phyloP scores from a whole-genome alignment of 2,797 vertebrate genomes.

The Peromyscus aztecus region DNA sequence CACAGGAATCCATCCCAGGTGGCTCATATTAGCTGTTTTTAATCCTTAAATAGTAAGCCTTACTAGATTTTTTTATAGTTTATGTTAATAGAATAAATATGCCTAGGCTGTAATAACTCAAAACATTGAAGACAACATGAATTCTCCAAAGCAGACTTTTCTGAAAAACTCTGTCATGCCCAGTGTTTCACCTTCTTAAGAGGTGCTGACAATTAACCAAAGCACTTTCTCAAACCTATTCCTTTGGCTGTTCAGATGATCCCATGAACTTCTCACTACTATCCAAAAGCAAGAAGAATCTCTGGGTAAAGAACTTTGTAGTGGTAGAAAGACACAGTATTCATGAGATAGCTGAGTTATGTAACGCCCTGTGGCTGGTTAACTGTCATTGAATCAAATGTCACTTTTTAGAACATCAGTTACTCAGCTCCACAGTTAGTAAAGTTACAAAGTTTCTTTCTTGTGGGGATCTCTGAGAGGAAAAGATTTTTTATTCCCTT shows the following conservation, averaged over 20 bases:
- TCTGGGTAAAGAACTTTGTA: slow-evolving; percentile 4
- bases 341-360: not conserved
- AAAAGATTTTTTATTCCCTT: not conserved
- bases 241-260: not conserved
- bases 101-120: not conserved
- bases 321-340: not conserved
- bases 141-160: slow-evolving; percentile 61
- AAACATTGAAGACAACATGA: slow-evolving; percentile 18
- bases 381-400: slow-evolving; percentile 37
- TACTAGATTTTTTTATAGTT: not conserved
- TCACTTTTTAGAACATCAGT: not conserved
- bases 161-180: not conserved
- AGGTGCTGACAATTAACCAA: not conserved
- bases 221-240: not conserved
- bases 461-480: not conserved
- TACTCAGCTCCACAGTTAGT: not conserved
- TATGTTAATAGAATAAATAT: not conserved
- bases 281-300: not conserved
- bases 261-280: not conserved
- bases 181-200: slow-evolving; percentile 40
- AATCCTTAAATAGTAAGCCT: not conserved
- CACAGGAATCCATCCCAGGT: not conserved
- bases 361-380: not conserved
- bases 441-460: no score
- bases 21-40: not conserved